Evolutionary conservation across 2,113 vertebrate genomes (phyloP), one percentile per base, ranked within the genome.

Genomic region (Argyrosomus japonicus): DNA sequence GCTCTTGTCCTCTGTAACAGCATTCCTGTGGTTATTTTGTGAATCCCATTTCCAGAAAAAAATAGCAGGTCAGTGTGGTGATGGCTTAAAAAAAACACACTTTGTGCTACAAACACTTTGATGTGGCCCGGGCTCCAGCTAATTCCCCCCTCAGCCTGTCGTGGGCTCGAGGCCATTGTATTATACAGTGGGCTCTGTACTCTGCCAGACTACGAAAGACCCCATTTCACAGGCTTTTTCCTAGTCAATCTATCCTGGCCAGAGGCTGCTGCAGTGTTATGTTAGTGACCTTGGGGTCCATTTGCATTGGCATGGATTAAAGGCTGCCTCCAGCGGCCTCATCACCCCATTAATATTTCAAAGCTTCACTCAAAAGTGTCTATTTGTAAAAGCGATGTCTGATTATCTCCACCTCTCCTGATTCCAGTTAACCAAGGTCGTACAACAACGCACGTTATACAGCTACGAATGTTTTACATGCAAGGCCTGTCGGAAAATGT

Each of bases 261-360:
- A 75, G 72, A 78, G 73, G 88, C 89, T n/a, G 86, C 77, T 79
- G 65, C 81, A 54, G 8, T 71, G 87, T 53, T 70, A 40, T 64
- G 85, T 64, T 83, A n/a, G 60, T 88, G 87, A 91, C 91, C 90
- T 91, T 87, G 90, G 75, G 87, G 83, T 80, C 77, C 85, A 85
- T 89, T 89, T 88, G 90, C 90, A 84, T 87, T 68, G 82, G 84
- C 85, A 50, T 53, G 68, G 79, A 90, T 90, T 89, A 90, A 87
- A 90, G 77, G 70, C 79, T 25, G 60, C 85, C 71, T 87, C 79
- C 62, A 75, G 77, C 19, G n/a, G 77, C 81, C 64, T 68, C 79
- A 68, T 79, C 81, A 21, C 43, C 48, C 68, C 87, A 88, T 91
- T 89, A 83, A 88, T 80, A 85, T 88, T 90, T 87, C 74, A 90